These are phyloP conservation scores for Ormia ochracea DNA, from an alignment of 2,888 invertebrate species.

Conservation along the genomic window DNA sequence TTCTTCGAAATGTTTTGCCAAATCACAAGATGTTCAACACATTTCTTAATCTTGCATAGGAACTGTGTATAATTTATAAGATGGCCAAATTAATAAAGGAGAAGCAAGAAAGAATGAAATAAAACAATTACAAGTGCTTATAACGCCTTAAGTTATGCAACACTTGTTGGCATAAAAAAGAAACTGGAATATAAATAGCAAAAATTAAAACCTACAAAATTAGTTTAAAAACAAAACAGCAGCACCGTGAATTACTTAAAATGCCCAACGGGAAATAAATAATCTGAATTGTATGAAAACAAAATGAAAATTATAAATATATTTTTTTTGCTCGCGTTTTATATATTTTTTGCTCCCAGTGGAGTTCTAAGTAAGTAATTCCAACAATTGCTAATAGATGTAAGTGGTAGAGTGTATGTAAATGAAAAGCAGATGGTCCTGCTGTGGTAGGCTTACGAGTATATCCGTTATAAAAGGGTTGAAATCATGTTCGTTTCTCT, in stretches of 20 bases:
- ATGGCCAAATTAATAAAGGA: constrained; percentile 12
- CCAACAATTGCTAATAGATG: not conserved
- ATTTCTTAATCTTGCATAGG: constrained; percentile 25
- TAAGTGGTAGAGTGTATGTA: not conserved
- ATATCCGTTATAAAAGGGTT: not conserved
- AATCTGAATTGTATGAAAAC: constrained; percentile 1
- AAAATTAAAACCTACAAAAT: constrained; percentile 30
- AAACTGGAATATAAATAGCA: not conserved
- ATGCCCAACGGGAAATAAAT: constrained; percentile 43
- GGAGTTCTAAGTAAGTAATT: not conserved
- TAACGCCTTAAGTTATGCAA: constrained; percentile 48
- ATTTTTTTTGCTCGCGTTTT: not conserved
- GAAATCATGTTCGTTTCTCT: not conserved
- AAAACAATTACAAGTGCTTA: constrained; percentile 47
- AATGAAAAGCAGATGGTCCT: not conserved
- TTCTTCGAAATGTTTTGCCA: constrained; percentile 3
- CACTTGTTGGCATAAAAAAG: not conserved
- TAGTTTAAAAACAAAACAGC: constrained; percentile 8
- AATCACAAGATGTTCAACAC: constrained; percentile 3
- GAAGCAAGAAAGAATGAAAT: not conserved
- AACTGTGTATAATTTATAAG: constrained; percentile 48
- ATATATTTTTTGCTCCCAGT: not conserved
- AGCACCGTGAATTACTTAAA: constrained; percentile 7
- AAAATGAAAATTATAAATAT: constrained; percentile 45
- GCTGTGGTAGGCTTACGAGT: not conserved